Conservation (phyloP, 2,888 invertebrate genomes). For the Brenthis daphne region DNA sequence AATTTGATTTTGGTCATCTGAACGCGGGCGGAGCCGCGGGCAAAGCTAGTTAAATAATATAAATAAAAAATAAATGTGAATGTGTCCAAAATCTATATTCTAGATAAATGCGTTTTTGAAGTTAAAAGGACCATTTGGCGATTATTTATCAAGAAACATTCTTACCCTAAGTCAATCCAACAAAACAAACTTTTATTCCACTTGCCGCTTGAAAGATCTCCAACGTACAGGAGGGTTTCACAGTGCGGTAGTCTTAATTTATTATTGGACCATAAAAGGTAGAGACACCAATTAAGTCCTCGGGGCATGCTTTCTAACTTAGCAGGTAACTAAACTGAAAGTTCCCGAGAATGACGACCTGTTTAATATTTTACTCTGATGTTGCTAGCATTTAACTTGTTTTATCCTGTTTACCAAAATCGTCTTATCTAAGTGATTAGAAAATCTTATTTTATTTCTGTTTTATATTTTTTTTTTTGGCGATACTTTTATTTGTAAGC, state of each 20-base stretch:
- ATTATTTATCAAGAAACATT: not conserved
- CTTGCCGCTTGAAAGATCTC: constrained; percentile 12
- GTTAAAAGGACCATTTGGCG: not conserved
- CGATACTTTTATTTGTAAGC: no score
- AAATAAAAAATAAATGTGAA: no score
- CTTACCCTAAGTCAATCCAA: constrained; percentile 1
- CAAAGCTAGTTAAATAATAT: no score
- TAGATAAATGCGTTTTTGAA: not conserved
- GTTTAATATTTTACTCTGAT: constrained; percentile 12
- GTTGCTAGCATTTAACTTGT: not conserved
- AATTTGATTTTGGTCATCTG: no score
- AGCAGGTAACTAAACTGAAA: constrained; percentile 31
- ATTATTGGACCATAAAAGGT: constrained; percentile 42
- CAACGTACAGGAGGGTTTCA: constrained; percentile 18
- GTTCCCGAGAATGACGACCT: constrained; percentile 27
- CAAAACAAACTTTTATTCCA: constrained; percentile 24
- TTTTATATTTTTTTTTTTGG: not conserved
- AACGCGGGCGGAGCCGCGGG: no score
- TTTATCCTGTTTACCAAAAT: not conserved
- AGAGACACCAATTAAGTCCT: constrained; percentile 37
- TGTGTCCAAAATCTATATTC: no score
- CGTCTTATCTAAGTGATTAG: constrained; percentile 2
- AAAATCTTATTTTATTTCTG: not conserved
- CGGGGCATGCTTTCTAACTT: constrained; percentile 31
- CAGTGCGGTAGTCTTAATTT: constrained; percentile 39